Evolutionary conservation across 2,888 invertebrate species (phyloP).

Genomic region (Sialis fuliginosa): DNA sequence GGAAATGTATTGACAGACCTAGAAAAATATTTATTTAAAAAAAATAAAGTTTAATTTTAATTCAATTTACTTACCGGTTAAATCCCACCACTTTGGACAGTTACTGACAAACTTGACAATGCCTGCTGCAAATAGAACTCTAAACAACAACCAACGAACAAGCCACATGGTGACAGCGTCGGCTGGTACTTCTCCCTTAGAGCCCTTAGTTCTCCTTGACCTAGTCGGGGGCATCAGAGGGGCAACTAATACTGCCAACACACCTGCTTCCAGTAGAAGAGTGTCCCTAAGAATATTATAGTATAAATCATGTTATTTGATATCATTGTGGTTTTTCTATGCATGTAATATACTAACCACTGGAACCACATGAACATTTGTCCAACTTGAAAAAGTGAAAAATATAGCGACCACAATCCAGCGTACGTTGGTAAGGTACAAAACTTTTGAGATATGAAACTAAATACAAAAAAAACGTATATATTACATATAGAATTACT

Average conservation of each 20-base stretch:
- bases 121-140: conserved; percentile 53
- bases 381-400: conserved; percentile 57
- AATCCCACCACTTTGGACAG: conserved; percentile 62
- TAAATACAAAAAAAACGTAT: conserved; percentile 18
- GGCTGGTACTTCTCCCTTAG: conserved; percentile 25
- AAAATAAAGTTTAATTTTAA: background rate
- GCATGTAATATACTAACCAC: conserved; percentile 33
- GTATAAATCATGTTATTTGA: background rate
- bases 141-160: conserved; percentile 52
- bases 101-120: conserved; percentile 50
- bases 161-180: conserved; percentile 45
- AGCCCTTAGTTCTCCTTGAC: conserved; percentile 12
- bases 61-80: conserved; percentile 35
- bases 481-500: background rate
- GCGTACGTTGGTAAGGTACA: conserved; percentile 42
- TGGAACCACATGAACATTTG: conserved; percentile 57
- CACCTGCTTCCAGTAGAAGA: conserved; percentile 54
- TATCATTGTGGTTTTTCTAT: background rate
- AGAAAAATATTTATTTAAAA: conserved; percentile 14
- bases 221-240: conserved; percentile 32
- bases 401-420: conserved; percentile 49
- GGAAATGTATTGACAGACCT: conserved; percentile 50
- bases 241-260: conserved; percentile 49
- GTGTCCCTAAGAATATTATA: conserved; percentile 37
- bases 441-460: conserved; percentile 39